Percentiles rank a stretch among this genome's conserved stretches.
Conservation (phyloP, 2,888 invertebrate genomes). For the Acrocyrtus sp. region DNA sequence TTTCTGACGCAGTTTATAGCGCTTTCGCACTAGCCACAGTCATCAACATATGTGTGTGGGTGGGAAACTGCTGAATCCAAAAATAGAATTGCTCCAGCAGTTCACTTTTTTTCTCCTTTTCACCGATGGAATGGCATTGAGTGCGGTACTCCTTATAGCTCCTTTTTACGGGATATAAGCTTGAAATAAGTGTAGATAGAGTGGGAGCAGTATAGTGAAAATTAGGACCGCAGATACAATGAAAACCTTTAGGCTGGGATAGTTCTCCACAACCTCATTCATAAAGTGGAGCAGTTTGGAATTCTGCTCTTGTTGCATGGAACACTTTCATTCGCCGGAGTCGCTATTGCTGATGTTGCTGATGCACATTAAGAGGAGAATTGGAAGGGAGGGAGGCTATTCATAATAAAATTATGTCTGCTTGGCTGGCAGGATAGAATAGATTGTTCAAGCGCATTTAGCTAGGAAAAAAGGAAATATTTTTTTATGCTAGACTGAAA, state of each 20-base stretch:
- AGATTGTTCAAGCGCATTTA: background rate
- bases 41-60: constrained; percentile 57
- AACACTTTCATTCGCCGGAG: background rate
- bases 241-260: too few species aligned
- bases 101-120: constrained; percentile 21
- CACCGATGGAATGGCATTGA: constrained; percentile 35
- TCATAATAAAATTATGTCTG: background rate
- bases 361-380: too few species aligned
- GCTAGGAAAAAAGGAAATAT: too few species aligned
- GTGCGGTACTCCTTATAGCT: constrained; percentile 2
- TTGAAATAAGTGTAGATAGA: too few species aligned
- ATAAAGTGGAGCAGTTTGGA: too few species aligned
- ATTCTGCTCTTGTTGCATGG: background rate
- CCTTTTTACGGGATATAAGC: too few species aligned
- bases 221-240: too few species aligned
- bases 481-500: too few species aligned
- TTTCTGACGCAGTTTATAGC: constrained; percentile 51
- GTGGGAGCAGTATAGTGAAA: too few species aligned
- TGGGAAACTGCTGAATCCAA: constrained; percentile 42
- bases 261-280: too few species aligned
- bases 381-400: background rate
- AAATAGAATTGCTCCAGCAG: constrained; percentile 52
- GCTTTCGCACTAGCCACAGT: constrained; percentile 29
- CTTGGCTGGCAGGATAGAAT: too few species aligned
- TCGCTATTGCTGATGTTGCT: too few species aligned